Evolutionary conservation across 2,888 invertebrate species (phyloP).

Genomic region (Thumatha senex): DNA sequence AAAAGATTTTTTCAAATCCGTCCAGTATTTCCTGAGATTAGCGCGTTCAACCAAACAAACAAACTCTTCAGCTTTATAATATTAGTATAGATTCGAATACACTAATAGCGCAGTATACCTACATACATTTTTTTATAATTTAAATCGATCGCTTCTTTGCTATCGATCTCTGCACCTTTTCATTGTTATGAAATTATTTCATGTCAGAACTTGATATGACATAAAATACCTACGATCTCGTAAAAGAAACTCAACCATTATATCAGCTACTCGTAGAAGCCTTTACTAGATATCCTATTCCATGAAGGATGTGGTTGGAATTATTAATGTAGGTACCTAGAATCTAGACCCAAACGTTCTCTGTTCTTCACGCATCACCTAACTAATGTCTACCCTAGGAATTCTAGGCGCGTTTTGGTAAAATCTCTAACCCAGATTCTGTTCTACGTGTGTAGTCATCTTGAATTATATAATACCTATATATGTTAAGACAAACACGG

Average conservation of each 20-base stretch:
- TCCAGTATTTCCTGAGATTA: too few species aligned
- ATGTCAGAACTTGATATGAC: too few species aligned
- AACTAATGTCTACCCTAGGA: slow-evolving; percentile 9
- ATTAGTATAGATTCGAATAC: too few species aligned
- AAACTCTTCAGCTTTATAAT: too few species aligned
- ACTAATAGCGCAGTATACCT: too few species aligned
- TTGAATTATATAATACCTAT: not conserved
- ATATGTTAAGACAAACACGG: too few species aligned
- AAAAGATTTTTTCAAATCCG: too few species aligned
- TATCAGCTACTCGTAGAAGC: not conserved
- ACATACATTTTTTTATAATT: too few species aligned
- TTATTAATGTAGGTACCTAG: not conserved
- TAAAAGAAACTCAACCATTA: not conserved
- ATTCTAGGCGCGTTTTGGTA: slow-evolving; percentile 13
- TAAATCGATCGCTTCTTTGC: too few species aligned
- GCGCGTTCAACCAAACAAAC: too few species aligned
- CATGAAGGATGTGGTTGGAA: not conserved
- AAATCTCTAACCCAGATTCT: not conserved
- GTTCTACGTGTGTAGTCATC: not conserved
- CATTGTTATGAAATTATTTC: too few species aligned
- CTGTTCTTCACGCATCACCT: slow-evolving; percentile 16
- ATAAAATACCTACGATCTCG: not conserved
- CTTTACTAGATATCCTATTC: not conserved
- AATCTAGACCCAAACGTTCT: slow-evolving; percentile 2
- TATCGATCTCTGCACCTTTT: too few species aligned